These are phyloP conservation scores for Pagetopsis macropterus DNA, from an alignment of 2,797 vertebrate species.

Conservation along the genomic window DNA sequence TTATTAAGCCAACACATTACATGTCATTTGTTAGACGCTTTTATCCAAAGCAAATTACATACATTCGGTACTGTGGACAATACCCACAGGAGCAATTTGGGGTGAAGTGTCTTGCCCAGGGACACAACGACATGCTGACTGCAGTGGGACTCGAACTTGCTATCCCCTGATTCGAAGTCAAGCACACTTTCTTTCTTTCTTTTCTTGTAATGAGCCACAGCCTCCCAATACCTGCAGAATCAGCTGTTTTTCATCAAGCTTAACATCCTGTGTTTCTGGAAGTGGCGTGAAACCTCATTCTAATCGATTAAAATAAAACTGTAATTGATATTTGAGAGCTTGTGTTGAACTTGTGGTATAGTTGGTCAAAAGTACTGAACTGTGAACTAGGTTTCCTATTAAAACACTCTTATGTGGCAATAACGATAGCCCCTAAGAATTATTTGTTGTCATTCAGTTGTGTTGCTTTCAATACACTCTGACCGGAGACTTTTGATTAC, in stretches of 20 bases:
- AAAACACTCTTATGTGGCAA: neutral
- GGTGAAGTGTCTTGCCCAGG: too few relatives aligned
- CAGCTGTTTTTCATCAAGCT: neutral
- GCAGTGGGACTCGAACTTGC: too few relatives aligned
- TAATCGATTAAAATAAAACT: neutral
- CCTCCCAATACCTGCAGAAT: constrained; percentile 13
- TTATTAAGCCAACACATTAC: constrained; percentile 5
- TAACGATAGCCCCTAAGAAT: too few relatives aligned
- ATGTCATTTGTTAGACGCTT: too few relatives aligned
- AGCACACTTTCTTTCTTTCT: too few relatives aligned
- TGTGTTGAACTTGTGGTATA: constrained; percentile 4
- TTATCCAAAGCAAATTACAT: too few relatives aligned
- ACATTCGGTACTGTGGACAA: too few relatives aligned
- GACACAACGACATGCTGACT: too few relatives aligned
- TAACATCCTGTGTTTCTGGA: neutral
- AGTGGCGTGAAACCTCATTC: neutral
- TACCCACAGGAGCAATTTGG: too few relatives aligned
- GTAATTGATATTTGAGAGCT: neutral
- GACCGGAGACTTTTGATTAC: neutral
- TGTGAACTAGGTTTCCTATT: neutral
- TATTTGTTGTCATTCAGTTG: neutral
- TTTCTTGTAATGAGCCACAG: too few relatives aligned
- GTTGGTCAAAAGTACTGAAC: neutral
- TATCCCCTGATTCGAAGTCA: too few relatives aligned
- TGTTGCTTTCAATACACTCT: neutral